phyloP scores from a whole-genome alignment of 2,113 vertebrate species.

The Procavia capensis region DNA sequence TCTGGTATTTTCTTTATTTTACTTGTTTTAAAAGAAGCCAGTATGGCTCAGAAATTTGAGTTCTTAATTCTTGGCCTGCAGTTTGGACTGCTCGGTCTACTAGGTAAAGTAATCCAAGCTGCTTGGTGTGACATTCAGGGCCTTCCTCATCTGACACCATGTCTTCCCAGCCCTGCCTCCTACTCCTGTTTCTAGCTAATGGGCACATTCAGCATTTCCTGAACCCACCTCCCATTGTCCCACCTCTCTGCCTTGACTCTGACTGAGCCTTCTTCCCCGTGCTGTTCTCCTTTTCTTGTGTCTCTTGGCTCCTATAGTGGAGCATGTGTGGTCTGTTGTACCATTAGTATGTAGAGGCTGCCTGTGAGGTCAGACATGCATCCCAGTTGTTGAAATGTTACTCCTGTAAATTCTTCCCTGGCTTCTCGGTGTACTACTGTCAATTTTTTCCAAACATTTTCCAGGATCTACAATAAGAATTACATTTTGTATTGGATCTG shows the following conservation, averaged over 20 bases:
- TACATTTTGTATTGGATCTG: background rate
- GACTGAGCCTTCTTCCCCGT: background rate
- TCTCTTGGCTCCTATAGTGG: background rate
- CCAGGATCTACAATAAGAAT: background rate
- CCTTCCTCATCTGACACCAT: background rate
- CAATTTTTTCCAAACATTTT: constrained; percentile 2
- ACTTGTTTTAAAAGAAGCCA: background rate
- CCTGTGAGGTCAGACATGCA: background rate
- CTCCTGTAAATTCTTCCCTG: background rate
- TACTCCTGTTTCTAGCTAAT: background rate
- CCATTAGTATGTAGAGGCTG: background rate
- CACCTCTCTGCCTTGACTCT: background rate
- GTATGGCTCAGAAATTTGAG: constrained; percentile 23
- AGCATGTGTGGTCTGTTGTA: background rate
- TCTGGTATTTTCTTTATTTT: constrained; percentile 18
- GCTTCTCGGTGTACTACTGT: background rate
- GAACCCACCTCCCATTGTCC: background rate
- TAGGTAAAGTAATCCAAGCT: background rate
- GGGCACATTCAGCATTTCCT: background rate
- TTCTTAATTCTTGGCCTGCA: background rate
- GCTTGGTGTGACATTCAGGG: background rate
- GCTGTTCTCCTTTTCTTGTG: background rate
- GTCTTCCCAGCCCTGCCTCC: background rate
- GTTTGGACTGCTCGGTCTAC: background rate
- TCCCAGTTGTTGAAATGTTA: background rate